Evolutionary conservation across 2,888 invertebrate genomes (phyloP), one percentile per base, ranked within the genome.

Genomic region (Oscheius onirici): DNA sequence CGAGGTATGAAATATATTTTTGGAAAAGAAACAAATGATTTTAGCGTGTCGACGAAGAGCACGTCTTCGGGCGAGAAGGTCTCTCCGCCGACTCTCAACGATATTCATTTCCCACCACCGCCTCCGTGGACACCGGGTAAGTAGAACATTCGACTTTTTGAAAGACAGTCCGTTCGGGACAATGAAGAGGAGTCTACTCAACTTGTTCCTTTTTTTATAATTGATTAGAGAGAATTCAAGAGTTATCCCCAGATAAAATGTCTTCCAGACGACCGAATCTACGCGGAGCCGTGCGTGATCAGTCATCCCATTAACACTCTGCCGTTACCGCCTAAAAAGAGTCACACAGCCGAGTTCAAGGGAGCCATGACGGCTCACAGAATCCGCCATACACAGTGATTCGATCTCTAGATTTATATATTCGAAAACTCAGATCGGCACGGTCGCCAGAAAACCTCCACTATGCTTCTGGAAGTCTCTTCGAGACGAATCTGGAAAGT

Each of bases 101-200:
- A 84, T 52, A 81, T 84, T 66, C 77, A 84, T 58, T 84, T 84
- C 57, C 84, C 84, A 26, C 84, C 84, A 10, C 84, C 84, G 10
- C 84, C 84, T 24, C 52, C 58, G 15, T 55, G 51, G 46, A 60
- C 28, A 17, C 66, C 66, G 0, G 63, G 63, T 63, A 41, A 34
- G 0, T 34, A 6, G 34, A 34, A 6, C 49, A 6, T 49, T 20
- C 44, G 15, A 43, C 5, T 49, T 49, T 49, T 3, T 3, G 49
- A 49, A 20, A 20, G 22, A 49, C n/a, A n/a, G n/a, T n/a, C n/a
- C n/a, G n/a, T n/a, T n/a, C n/a, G n/a, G n/a, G n/a, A n/a, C n/a
- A n/a, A n/a, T n/a, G n/a, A n/a, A n/a, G n/a, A n/a, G n/a, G n/a
- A n/a, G n/a, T n/a, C n/a, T n/a, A n/a, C n/a, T n/a, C n/a, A n/a